Evolutionary conservation across 2,888 invertebrate genomes (phyloP).

Genomic region (Tortricodes alternella): DNA sequence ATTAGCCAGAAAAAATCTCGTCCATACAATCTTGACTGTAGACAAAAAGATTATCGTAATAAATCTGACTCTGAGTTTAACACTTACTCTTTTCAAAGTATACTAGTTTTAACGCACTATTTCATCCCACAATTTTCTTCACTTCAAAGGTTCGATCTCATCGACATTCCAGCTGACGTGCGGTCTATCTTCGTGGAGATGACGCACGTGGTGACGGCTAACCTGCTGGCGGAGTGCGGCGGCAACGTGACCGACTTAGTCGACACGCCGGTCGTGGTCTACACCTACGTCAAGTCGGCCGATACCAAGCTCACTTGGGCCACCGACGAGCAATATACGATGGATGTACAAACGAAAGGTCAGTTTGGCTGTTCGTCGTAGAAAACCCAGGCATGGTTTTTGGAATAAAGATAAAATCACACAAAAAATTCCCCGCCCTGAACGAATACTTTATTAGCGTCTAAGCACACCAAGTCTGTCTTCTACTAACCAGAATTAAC

Average conservation of each 20-base stretch:
- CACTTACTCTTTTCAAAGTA: too few relatives aligned
- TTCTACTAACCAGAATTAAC: too few relatives aligned
- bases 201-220: constrained; percentile 79
- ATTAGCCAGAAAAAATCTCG: too few relatives aligned
- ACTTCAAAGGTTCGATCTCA: constrained; percentile 74
- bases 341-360: constrained; percentile 84
- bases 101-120: not conserved
- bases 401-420: too few relatives aligned
- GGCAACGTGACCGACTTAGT: constrained; percentile 61
- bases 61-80: too few relatives aligned
- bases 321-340: constrained; percentile 87
- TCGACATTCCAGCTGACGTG: constrained; percentile 69
- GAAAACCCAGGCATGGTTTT: too few relatives aligned
- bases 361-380: not conserved
- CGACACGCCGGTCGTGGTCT: constrained; percentile 82
- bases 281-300: constrained; percentile 76
- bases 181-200: constrained; percentile 80
- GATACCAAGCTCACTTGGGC: constrained; percentile 83
- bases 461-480: too few relatives aligned
- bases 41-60: too few relatives aligned
- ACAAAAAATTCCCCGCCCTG: too few relatives aligned
- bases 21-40: too few relatives aligned
- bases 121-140: not conserved
- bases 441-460: too few relatives aligned
- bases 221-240: constrained; percentile 83